These are phyloP conservation scores for Speoplatyrhinus poulsoni DNA, from an alignment of 2,113 vertebrate species.

Conservation along the genomic window DNA sequence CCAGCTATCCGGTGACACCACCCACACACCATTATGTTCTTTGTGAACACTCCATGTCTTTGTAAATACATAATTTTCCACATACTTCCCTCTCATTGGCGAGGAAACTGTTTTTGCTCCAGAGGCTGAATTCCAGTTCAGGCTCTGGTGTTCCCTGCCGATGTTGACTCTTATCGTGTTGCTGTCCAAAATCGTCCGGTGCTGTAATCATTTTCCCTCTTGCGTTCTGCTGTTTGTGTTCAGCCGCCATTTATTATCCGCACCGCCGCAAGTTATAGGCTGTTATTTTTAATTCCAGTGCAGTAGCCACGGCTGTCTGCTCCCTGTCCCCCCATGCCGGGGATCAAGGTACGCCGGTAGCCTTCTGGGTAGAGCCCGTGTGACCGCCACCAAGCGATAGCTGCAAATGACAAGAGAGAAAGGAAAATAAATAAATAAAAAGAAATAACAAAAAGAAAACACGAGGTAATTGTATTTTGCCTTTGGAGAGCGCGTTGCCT, in stretches of 20 bases:
- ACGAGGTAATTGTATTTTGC: constrained; percentile 25
- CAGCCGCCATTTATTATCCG: constrained; percentile 31
- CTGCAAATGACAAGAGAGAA: constrained; percentile 30
- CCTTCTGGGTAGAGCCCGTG: too few species aligned
- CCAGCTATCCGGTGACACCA: constrained; percentile 32
- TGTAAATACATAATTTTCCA: constrained; percentile 27
- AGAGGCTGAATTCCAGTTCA: constrained; percentile 9
- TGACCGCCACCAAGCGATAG: too few species aligned
- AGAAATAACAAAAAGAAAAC: not conserved
- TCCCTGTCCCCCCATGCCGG: too few species aligned
- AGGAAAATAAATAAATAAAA: constrained; percentile 7
- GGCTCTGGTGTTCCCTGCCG: constrained; percentile 48
- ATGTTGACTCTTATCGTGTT: constrained; percentile 40
- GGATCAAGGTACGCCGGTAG: too few species aligned
- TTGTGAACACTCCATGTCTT: constrained; percentile 35
- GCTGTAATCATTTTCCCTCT: constrained; percentile 47
- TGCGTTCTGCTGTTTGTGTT: constrained; percentile 28
- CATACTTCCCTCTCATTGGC: constrained; percentile 49
- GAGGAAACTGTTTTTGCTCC: constrained; percentile 43
- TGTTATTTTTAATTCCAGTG: constrained; percentile 27
- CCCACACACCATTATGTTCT: constrained; percentile 47
- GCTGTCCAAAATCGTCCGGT: constrained; percentile 15
- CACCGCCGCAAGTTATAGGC: constrained; percentile 28
- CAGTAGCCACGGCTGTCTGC: not conserved
- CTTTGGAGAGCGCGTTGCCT: constrained; percentile 52